Evolutionary conservation across 2,888 invertebrate species (phyloP).

Genomic region (Pristionchus japonicus): DNA sequence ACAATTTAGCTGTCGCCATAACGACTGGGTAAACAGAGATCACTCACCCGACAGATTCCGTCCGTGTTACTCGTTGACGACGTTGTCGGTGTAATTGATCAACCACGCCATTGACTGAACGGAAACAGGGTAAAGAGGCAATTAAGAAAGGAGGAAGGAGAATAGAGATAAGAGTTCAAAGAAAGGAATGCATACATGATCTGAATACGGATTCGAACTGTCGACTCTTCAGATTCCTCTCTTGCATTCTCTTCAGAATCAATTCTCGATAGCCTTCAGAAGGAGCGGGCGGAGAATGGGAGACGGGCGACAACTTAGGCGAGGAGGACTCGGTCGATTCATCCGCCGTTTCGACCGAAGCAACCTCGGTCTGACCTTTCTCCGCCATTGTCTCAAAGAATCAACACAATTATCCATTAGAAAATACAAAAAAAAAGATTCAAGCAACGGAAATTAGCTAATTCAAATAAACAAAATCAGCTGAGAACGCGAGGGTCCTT

Average conservation of each 20-base stretch:
- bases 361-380: neutral
- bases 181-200: neutral
- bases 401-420: too few relatives aligned
- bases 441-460: too few relatives aligned
- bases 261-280: neutral
- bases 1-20: neutral
- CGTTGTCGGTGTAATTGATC: constrained; percentile 18
- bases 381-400: neutral
- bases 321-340: neutral
- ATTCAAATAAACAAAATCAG: constrained; percentile 18
- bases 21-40: neutral
- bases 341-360: neutral
- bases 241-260: constrained; percentile 36
- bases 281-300: neutral
- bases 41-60: constrained; percentile 36
- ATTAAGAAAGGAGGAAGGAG: neutral
- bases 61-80: constrained; percentile 22
- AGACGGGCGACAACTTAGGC: neutral
- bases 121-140: neutral
- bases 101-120: constrained; percentile 15
- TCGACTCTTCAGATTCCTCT: constrained; percentile 30
- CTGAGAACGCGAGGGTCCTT: neutral
- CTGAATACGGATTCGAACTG: constrained; percentile 45
- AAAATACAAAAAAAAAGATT: too few relatives aligned
- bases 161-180: too few relatives aligned